A percentile compares a stretch with the other conserved stretches of the same genome.
Evolutionary conservation across 1,140 invertebrate genomes (phyloP).

Genomic region (Ips typographus): DNA sequence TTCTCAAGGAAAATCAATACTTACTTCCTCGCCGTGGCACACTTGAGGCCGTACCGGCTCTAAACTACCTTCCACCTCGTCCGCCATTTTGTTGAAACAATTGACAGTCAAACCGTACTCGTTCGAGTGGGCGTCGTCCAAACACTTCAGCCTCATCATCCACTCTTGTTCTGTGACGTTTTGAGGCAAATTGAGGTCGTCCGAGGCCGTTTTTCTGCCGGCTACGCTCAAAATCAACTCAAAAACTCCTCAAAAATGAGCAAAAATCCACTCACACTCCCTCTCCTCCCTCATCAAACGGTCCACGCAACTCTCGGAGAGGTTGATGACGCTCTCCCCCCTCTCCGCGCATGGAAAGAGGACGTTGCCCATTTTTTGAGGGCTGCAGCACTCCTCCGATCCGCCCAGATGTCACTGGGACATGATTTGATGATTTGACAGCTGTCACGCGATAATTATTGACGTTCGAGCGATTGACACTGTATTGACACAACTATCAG

Average conservation of each 20-base stretch:
- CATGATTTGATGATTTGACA: too few species aligned
- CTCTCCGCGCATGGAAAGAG: background rate
- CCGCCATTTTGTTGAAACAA: slow-evolving; percentile 30
- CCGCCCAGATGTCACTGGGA: too few species aligned
- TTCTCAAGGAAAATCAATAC: background rate
- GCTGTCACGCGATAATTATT: too few species aligned
- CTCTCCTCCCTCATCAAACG: slow-evolving; percentile 5
- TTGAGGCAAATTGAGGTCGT: slow-evolving; percentile 11
- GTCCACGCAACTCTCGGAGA: slow-evolving; percentile 12
- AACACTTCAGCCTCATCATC: slow-evolving; percentile 52
- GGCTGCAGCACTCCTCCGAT: too few species aligned
- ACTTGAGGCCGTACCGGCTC: background rate
- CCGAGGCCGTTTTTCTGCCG: background rate
- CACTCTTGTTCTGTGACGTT: slow-evolving; percentile 35
- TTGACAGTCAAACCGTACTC: slow-evolving; percentile 46
- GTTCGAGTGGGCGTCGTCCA: slow-evolving; percentile 54
- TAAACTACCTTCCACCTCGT: slow-evolving; percentile 35
- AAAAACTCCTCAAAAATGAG: background rate
- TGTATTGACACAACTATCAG: too few species aligned
- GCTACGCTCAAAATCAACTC: background rate
- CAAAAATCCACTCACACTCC: too few species aligned
- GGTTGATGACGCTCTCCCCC: slow-evolving; percentile 12
- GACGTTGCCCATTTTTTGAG: slow-evolving; percentile 12
- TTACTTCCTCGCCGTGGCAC: background rate
- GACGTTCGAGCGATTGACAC: too few species aligned